phyloP scores from a whole-genome alignment of 2,113 vertebrate genomes.

The Phyllostomus hastatus region DNA sequence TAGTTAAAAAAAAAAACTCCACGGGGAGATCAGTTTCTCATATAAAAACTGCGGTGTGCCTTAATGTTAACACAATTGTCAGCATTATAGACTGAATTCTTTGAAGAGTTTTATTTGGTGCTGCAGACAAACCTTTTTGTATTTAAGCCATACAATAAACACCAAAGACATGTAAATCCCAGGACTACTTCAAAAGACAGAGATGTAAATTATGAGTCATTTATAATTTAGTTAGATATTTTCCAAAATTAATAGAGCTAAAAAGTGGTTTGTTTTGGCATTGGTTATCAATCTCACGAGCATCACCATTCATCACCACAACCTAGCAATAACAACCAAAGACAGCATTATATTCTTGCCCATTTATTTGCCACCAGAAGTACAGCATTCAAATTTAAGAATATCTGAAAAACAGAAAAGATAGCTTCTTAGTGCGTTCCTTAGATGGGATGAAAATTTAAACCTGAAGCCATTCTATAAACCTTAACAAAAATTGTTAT shows the following conservation, averaged over 20 bases:
- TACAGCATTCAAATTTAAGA: not conserved
- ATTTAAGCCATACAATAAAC: not conserved
- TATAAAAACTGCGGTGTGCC: not conserved
- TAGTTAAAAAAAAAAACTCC: not conserved
- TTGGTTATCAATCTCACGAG: not conserved
- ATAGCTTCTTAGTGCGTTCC: not conserved
- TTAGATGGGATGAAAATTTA: slow-evolving; percentile 15
- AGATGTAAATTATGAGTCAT: not conserved
- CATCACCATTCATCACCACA: not conserved
- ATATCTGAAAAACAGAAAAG: not conserved
- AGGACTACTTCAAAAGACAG: not conserved
- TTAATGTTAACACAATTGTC: not conserved
- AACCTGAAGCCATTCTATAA: not conserved
- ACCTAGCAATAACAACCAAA: not conserved
- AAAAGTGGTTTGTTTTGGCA: not conserved
- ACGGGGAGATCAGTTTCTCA: not conserved
- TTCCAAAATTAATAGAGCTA: not conserved
- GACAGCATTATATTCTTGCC: not conserved
- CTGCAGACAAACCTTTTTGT: not conserved
- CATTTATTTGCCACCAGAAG: slow-evolving; percentile 19
- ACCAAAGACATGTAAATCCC: slow-evolving; percentile 7
- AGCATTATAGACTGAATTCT: not conserved
- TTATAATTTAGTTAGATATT: slow-evolving; percentile 24
- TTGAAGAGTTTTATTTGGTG: not conserved
- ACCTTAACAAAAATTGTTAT: not conserved